A percentile compares a stretch with the other conserved stretches of the same genome.
Conservation (phyloP, 2,888 invertebrate genomes). For the Chaetogeoica ovagalla region DNA sequence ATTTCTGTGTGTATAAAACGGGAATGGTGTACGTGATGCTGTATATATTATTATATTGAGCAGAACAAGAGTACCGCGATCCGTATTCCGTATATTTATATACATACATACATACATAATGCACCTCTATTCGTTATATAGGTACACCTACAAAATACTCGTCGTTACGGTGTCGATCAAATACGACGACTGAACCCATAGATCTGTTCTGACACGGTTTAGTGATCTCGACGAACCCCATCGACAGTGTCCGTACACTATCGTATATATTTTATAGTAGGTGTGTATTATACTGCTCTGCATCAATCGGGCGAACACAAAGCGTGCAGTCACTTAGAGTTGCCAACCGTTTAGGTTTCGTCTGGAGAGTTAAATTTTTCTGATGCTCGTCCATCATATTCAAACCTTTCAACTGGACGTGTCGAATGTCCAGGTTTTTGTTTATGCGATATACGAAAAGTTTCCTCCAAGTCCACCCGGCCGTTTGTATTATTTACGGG, state of each 20-base stretch:
- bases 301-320: neutral
- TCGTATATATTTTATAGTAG: neutral
- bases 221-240: conserved; percentile 21
- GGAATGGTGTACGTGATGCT: neutral
- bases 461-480: no score
- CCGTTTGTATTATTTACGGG: no score
- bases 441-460: no score
- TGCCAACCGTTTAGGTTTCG: no score
- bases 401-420: no score
- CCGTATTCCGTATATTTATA: neutral
- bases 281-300: neutral
- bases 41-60: neutral
- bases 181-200: neutral
- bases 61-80: neutral
- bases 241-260: neutral
- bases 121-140: no score
- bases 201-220: conserved; percentile 32
- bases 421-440: no score
- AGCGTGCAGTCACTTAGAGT: neutral
- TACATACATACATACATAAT: neutral
- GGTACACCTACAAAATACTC: neutral
- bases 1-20: conserved; percentile 8
- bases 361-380: no score
- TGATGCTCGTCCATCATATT: no score
- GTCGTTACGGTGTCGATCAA: neutral